These are phyloP conservation scores for Marisa cornuarietis DNA, from an alignment of 1,140 invertebrate genomes.

Conservation along the genomic window DNA sequence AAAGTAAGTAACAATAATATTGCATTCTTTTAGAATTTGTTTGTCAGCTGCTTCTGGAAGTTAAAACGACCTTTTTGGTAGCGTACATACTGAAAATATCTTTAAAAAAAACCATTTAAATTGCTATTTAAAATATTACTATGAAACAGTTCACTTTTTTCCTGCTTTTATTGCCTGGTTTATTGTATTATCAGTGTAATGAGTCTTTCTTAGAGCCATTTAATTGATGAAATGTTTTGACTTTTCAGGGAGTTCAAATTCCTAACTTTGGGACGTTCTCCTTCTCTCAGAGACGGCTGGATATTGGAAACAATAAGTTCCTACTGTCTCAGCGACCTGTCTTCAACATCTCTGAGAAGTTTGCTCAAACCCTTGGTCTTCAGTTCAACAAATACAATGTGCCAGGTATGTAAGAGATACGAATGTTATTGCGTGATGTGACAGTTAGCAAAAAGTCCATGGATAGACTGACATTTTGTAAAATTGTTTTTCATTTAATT, in stretches of 20 bases:
- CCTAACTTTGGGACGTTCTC: slow-evolving; percentile 62
- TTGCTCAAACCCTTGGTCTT: slow-evolving; percentile 62
- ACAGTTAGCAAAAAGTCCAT: too few species aligned
- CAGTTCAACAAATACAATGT: slow-evolving; percentile 60
- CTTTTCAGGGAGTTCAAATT: slow-evolving; percentile 60
- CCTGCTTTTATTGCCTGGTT: too few species aligned
- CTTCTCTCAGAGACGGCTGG: slow-evolving; percentile 62
- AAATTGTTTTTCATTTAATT: too few species aligned
- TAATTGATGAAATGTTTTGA: not conserved
- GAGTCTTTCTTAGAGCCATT: not conserved
- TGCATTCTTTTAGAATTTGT: not conserved
- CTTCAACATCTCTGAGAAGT: slow-evolving; percentile 64
- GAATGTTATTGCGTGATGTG: too few species aligned
- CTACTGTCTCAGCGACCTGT: slow-evolving; percentile 63
- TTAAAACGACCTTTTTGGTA: too few species aligned
- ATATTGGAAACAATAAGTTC: slow-evolving; percentile 65
- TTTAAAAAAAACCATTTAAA: too few species aligned
- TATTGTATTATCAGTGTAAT: too few species aligned
- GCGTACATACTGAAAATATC: too few species aligned
- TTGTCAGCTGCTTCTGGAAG: too few species aligned
- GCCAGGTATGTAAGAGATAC: slow-evolving; percentile 48
- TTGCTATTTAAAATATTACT: too few species aligned
- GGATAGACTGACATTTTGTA: too few species aligned
- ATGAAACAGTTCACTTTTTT: too few species aligned
- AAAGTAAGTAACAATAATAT: slow-evolving; percentile 48